phyloP scores from a whole-genome alignment of 2,888 invertebrate genomes.

The Clostera curtula region DNA sequence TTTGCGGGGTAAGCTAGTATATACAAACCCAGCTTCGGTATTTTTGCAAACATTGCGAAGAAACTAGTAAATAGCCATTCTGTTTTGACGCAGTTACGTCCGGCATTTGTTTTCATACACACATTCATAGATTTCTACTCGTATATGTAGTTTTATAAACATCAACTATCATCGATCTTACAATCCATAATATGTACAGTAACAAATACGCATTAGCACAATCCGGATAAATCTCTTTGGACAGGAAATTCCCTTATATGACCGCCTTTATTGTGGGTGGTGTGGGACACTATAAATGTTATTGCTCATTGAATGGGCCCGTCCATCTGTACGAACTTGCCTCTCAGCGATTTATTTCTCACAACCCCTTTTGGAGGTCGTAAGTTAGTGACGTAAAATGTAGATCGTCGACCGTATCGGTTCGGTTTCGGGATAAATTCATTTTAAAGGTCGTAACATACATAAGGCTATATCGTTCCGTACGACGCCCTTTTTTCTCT shows the following conservation, averaged over 20 bases:
- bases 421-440: conserved; percentile 11
- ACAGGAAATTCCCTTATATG: conserved; percentile 9
- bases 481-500: conserved; percentile 3
- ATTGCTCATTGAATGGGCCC: conserved; percentile 13
- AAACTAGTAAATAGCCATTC: too few relatives aligned
- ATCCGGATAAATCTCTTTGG: background rate
- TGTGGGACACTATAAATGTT: conserved; percentile 13
- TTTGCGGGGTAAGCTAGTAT: too few relatives aligned
- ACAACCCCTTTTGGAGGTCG: conserved; percentile 15
- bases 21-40: too few relatives aligned
- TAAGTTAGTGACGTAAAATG: conserved; percentile 21
- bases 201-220: background rate
- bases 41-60: too few relatives aligned
- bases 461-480: too few relatives aligned
- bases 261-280: conserved; percentile 10
- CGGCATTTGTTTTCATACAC: too few relatives aligned
- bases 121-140: too few relatives aligned
- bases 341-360: conserved; percentile 15
- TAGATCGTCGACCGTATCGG: conserved; percentile 13
- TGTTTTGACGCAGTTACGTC: too few relatives aligned
- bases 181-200: too few relatives aligned
- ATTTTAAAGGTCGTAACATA: conserved; percentile 14
- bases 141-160: too few relatives aligned
- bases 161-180: too few relatives aligned
- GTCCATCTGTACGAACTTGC: conserved; percentile 12